Conservation (phyloP, 2,113 vertebrate species). For the Gnathonemus echidnorhynchus region DNA sequence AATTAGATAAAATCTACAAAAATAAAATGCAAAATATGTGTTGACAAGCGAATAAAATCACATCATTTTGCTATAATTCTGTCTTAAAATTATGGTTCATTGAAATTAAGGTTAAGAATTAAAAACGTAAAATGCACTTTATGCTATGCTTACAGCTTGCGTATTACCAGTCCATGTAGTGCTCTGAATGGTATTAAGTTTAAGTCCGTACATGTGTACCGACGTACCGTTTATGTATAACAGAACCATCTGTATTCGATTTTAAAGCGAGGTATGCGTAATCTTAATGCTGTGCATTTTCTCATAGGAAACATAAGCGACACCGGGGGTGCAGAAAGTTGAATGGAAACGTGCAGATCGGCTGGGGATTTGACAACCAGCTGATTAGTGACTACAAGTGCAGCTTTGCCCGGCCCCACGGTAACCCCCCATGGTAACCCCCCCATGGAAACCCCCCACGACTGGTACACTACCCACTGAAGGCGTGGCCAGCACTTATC, state of each 20-base stretch:
- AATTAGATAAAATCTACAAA: background rate
- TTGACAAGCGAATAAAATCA: background rate
- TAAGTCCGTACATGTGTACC: background rate
- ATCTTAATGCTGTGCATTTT: background rate
- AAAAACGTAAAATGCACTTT: background rate
- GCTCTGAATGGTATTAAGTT: background rate
- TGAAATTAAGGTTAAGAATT: background rate
- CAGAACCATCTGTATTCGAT: background rate
- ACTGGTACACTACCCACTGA: background rate
- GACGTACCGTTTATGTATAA: background rate
- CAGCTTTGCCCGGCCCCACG: conserved; percentile 5
- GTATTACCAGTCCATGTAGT: background rate
- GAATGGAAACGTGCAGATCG: background rate
- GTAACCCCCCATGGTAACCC: conserved; percentile 27
- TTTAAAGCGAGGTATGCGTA: background rate
- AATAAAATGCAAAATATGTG: background rate
- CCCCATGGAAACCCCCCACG: conserved; percentile 18
- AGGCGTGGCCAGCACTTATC: background rate
- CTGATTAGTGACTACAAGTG: conserved; percentile 18
- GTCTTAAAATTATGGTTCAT: background rate
- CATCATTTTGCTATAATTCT: background rate
- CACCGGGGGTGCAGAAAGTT: background rate
- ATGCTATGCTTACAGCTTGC: background rate
- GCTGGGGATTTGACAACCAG: background rate
- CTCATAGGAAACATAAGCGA: conserved; percentile 30